Percentiles rank a stretch among this genome's conserved stretches.
These are phyloP conservation scores for Heliconius erato DNA, from an alignment of 2,888 invertebrate genomes.

Conservation along the genomic window DNA sequence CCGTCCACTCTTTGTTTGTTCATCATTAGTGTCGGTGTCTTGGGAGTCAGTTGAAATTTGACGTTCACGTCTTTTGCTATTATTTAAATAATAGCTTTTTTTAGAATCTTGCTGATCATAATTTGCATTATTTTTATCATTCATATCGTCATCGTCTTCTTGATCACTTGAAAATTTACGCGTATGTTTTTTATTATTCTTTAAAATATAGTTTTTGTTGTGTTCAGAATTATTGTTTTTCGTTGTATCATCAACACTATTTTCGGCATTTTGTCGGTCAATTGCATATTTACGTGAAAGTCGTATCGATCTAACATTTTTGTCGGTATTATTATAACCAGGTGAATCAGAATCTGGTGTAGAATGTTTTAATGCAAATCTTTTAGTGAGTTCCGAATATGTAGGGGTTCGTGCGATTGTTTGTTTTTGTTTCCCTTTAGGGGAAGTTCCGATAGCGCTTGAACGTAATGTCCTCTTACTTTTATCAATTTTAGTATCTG, in stretches of 20 bases:
- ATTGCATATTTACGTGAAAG: not conserved
- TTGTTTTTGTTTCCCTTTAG: constrained; percentile 10
- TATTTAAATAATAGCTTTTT: not conserved
- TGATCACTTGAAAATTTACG: not conserved
- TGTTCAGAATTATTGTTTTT: not conserved
- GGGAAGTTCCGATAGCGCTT: not conserved
- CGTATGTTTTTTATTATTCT: not conserved
- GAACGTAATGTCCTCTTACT: constrained; percentile 29
- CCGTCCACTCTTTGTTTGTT: not conserved
- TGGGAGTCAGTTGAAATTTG: constrained; percentile 1
- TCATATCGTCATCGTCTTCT: not conserved
- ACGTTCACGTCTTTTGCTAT: not conserved
- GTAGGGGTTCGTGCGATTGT: constrained; percentile 47
- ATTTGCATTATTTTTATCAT: not conserved
- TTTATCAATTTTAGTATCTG: not conserved
- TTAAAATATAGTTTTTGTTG: not conserved
- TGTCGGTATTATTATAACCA: constrained; percentile 2
- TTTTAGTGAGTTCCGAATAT: constrained; percentile 58
- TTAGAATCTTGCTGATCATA: not conserved
- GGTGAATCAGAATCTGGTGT: constrained; percentile 41
- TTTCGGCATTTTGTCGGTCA: not conserved
- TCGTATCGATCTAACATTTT: constrained; percentile 10
- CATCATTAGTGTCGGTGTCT: not conserved
- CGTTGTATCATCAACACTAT: not conserved
- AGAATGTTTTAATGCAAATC: constrained; percentile 54